These are phyloP conservation scores for Chionis minor DNA, from an alignment of 2,113 vertebrate species.

Conservation along the genomic window DNA sequence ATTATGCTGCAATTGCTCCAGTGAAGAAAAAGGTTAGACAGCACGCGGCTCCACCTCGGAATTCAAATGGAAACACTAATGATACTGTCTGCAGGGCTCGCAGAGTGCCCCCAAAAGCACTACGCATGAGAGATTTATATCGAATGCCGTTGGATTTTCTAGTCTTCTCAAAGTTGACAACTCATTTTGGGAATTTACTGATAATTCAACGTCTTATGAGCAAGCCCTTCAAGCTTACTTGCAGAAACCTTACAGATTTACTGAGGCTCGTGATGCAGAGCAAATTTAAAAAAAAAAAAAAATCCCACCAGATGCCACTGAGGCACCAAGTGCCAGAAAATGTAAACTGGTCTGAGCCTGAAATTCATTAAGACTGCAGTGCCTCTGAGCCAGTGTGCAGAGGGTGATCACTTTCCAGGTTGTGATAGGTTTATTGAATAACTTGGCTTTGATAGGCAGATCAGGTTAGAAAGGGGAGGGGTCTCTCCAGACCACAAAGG, in stretches of 20 bases:
- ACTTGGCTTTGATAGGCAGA: not conserved
- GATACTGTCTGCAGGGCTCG: not conserved
- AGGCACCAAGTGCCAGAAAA: not conserved
- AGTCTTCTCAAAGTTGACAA: not conserved
- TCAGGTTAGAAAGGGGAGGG: not conserved
- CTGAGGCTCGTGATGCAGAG: not conserved
- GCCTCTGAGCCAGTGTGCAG: not conserved
- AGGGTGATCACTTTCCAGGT: not conserved
- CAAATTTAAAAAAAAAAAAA: not conserved
- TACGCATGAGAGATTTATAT: not conserved
- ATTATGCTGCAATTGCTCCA: not conserved
- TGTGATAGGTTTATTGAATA: not conserved
- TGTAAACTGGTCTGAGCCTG: not conserved
- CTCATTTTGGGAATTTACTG: not conserved
- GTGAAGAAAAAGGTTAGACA: not conserved
- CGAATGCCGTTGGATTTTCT: not conserved
- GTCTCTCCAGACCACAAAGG: not conserved
- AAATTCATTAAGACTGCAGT: not conserved
- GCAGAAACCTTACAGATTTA: not conserved
- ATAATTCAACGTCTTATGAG: conserved; percentile 32
- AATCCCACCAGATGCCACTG: not conserved
- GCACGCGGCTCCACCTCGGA: not conserved
- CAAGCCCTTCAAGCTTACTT: conserved; percentile 31
- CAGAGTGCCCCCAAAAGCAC: not conserved
- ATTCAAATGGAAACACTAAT: not conserved